phyloP scores from a whole-genome alignment of 1,140 invertebrate genomes.

The Neodiprion lecontei region DNA sequence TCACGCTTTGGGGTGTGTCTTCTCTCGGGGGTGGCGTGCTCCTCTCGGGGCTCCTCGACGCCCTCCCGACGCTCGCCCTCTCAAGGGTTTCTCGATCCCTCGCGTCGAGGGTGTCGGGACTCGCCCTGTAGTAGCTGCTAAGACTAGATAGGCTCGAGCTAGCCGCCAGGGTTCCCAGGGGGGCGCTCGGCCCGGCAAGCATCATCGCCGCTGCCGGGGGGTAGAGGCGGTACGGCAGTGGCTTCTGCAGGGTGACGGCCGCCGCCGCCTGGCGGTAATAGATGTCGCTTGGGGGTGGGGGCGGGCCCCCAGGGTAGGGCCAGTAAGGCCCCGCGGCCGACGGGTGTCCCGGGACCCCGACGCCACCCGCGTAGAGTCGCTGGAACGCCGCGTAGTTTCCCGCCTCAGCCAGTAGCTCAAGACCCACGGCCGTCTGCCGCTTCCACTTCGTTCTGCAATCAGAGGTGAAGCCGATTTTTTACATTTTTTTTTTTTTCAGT shows the following conservation, averaged over 20 bases:
- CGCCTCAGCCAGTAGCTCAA: slow-evolving; percentile 95
- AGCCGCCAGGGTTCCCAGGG: slow-evolving; percentile 65
- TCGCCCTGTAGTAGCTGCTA: slow-evolving; percentile 67
- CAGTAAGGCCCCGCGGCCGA: slow-evolving; percentile 72
- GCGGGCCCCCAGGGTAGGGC: slow-evolving; percentile 66
- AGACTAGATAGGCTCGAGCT: slow-evolving; percentile 67
- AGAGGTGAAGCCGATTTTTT: slow-evolving; percentile 39
- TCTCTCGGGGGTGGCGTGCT: slow-evolving; percentile 45
- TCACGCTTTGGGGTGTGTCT: slow-evolving; percentile 53
- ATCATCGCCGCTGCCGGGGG: slow-evolving; percentile 69
- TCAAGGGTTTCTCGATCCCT: slow-evolving; percentile 45
- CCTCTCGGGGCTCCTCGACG: slow-evolving; percentile 51
- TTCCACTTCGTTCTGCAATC: slow-evolving; percentile 98
- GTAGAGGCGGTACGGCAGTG: slow-evolving; percentile 81
- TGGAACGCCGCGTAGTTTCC: slow-evolving; percentile 97
- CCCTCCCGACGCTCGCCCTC: slow-evolving; percentile 42
- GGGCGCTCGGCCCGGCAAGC: slow-evolving; percentile 69
- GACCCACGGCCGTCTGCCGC: slow-evolving; percentile 94
- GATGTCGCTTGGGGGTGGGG: slow-evolving; percentile 74
- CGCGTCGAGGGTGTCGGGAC: slow-evolving; percentile 45
- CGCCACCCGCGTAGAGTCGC: slow-evolving; percentile 78
- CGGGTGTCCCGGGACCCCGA: slow-evolving; percentile 63
- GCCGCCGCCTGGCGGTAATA: slow-evolving; percentile 78
- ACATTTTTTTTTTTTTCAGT: background rate
- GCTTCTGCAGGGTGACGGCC: slow-evolving; percentile 85